Base-by-base conservation (phyloP, 2,113 vertebrate genomes). In the Cygnus buccinator region DNA sequence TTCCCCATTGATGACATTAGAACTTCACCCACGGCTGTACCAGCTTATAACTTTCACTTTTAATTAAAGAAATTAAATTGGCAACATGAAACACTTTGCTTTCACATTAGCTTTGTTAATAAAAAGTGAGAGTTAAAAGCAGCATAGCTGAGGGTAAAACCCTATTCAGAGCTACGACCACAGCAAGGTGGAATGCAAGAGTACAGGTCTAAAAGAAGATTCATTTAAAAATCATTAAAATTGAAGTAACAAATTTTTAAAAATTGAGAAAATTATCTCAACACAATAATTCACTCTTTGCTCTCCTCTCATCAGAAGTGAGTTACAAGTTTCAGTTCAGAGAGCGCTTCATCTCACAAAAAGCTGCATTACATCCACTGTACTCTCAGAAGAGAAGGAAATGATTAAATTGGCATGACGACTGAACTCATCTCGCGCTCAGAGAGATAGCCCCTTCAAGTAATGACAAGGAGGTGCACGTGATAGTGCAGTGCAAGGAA, bases 41-140 rank as follows among this genome's bases (percentile, higher is more conserved):
- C 93, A 94, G 97, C 92, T 97, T 97, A 95, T 96, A 97, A 97
- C 96, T 97, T 97, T 97, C 97, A 96, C 97, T 98, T 98, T 98
- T 98, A 98, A 98, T 98, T 98, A 98, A 98, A 98, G 93, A 97
- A 98, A 97, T 97, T 97, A 98, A 98, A 97, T 93, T 95, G 94
- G 97, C 96, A 97, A 98, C 96, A 97, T 97, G 97, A 97, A 97
- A 98, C 97, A 97, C 96, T 95, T 97, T 95, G 83, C 97, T 96
- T 97, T 94, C 94, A 94, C 95, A 91, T 97, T 95, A 98, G 83
- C 86, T 97, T 97, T 97, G 97, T 96, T 97, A 98, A 98, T 97
- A 97, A 98, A 97, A 98, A 96, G 94, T 95, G 88, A 58, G 96
- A 97, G 93, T 97, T 97, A 93, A 97, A 97, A 97, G 97, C 86